Base-by-base conservation (phyloP, 2,113 vertebrate species). In the Gobio gobio region DNA sequence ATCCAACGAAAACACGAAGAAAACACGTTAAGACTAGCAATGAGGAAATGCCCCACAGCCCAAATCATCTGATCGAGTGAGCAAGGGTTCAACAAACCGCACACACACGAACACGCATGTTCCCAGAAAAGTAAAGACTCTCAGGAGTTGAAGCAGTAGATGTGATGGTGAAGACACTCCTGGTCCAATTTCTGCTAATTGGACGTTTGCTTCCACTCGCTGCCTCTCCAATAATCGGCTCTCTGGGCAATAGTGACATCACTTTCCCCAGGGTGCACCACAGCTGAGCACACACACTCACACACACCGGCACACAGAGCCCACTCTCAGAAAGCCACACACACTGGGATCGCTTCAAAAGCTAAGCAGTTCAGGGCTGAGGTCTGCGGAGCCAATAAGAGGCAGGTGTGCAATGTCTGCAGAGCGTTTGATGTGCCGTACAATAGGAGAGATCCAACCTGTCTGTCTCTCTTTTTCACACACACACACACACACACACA, bases 21-120 rank as follows among this genome's bases (percentile, higher is more conserved):
- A 75, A 18, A 45, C 58, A 75, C 33, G 2, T 20, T 8, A 78
- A 51, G 4, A 40, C 14, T 68, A 29, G n/a, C 58, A 83, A 87
- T 72, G 36, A 58, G 24, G n/a, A 36, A 36, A 85, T 76, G 58
- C 45, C 61, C 78, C 29, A 6, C 20, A 82, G 82, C 12, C 76
- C 47, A 74, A 89, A 90, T 89, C 85, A 88, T 83, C 66, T 22
- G 68, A 82, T 18, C 68, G 77, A 88, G 61, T 83, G 87, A 89
- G 86, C 78, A 85, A 54, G 73, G 78, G 81, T 87, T 87, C 80
- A 87, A 86, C 59, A 51, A 89, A 83, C 84, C 76, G 14, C 82
- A 73, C 45, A 40, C 75, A 47, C 74, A n/a, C 58, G 51, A 49
- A 54, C 45, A 54, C 10, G 66, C 59, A 63, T 77, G 82, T 83